Evolutionary conservation across 2,888 invertebrate genomes (phyloP), one percentile per base, ranked within the genome.

Genomic region (Apomyelois bistriatella): DNA sequence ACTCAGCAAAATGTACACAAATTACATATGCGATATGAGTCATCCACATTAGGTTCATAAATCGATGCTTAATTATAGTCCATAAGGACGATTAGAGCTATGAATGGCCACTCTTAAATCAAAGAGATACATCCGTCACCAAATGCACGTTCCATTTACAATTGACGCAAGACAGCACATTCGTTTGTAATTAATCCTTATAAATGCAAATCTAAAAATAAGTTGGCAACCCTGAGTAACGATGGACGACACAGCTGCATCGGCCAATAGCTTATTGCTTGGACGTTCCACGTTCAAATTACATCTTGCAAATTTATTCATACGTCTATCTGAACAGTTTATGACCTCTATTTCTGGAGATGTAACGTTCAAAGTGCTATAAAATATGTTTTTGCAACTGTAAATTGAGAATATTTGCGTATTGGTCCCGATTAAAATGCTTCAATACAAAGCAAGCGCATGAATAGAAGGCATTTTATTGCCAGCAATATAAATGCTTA

Each of bases 191-290:
- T 78, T 85, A 85, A 85, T 84, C 82, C 75, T 68, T 73, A 79
- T 78, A 81, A 79, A 84, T 84, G 77, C 74, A 72, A 70, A 70
- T 76, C 85, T 82, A 82, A 79, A 86, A 79, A 86, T 86, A 87
- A 74, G 65, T 79, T 85, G 84, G 78, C 86, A 88, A 71, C 87
- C 88, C 86, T 87, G 75, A 65, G 58, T 57, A 15, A 61, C 64
- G 74, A 72, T 65, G 68, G 70, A 70, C 69, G 59, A 63, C 76
- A 79, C 88, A 88, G 88, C 87, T 88, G 88, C 83, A 79, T 60
- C 69, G 64, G 61, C 79, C 79, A 79, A 83, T 85, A 85, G 79
- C 84, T 82, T 85, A 84, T 82, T 77, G 78, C 82, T 80, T 72
- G 81, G 78, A 79, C 79, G 70, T 73, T 74, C 66, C 59, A 64